Conservation (phyloP, 2,113 vertebrate species). For the Astur gentilis region DNA sequence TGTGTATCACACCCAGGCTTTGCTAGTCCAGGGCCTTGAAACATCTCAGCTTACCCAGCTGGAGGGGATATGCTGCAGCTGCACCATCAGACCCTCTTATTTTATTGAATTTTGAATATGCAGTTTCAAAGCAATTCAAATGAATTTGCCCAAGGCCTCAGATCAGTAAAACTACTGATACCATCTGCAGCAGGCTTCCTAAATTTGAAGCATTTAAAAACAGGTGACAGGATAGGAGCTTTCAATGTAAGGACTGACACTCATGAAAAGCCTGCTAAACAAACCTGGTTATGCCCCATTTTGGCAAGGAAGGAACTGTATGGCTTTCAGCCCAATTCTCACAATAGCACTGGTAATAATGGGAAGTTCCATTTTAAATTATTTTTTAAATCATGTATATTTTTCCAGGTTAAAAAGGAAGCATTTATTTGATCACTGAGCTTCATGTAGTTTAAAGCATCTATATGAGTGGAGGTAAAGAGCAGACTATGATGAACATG, state of each 20-base stretch:
- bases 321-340: neutral
- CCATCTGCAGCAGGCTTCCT: slow-evolving; percentile 68
- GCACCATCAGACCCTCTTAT: slow-evolving; percentile 74
- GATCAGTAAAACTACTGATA: slow-evolving; percentile 70
- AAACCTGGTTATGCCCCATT: slow-evolving; percentile 50
- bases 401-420: neutral
- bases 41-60: slow-evolving; percentile 72
- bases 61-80: slow-evolving; percentile 73
- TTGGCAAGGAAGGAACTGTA: slow-evolving; percentile 1
- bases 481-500: neutral
- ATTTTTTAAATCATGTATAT: neutral
- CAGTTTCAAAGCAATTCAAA: slow-evolving; percentile 77
- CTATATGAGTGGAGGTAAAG: neutral
- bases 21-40: slow-evolving; percentile 69
- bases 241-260: slow-evolving; percentile 48
- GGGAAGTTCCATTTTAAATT: neutral
- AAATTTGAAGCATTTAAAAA: slow-evolving; percentile 72
- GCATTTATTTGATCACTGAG: neutral
- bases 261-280: slow-evolving; percentile 52
- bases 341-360: slow-evolving; percentile 4
- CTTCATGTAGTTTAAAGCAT: neutral
- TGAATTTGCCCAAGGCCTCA: slow-evolving; percentile 73
- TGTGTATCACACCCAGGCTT: slow-evolving; percentile 59
- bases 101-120: slow-evolving; percentile 80
- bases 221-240: slow-evolving; percentile 74